Evolutionary conservation across 1,140 invertebrate genomes (phyloP).

Genomic region (Zaprionus camerounensis): DNA sequence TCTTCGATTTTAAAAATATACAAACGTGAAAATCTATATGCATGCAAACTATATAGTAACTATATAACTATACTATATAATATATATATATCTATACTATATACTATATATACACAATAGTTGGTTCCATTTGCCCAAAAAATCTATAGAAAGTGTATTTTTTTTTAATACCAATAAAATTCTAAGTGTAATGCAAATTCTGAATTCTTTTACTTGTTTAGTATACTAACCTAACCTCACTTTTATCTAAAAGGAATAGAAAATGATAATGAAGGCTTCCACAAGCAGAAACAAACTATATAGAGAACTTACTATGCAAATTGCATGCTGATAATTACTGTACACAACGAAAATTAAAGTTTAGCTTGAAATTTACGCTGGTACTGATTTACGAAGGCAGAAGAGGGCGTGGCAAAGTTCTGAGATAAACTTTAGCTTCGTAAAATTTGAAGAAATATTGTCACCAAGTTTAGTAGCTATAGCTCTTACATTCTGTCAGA

Average conservation of each 20-base stretch:
- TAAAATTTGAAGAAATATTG: accelerated
- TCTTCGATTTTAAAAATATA: slow-evolving; percentile 72
- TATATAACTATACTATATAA: slow-evolving; percentile 41
- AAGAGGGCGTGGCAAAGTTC: too few species aligned
- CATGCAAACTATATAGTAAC: slow-evolving; percentile 31
- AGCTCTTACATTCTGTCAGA: too few species aligned
- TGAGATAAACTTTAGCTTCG: too few species aligned
- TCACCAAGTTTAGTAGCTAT: too few species aligned
- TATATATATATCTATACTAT: slow-evolving; percentile 19
- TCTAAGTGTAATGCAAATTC: slow-evolving; percentile 26
- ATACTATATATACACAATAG: slow-evolving; percentile 55
- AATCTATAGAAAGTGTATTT: slow-evolving; percentile 59
- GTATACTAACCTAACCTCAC: background rate
- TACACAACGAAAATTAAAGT: too few species aligned
- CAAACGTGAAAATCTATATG: slow-evolving; percentile 54
- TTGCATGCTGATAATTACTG: too few species aligned
- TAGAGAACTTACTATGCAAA: too few species aligned
- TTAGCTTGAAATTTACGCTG: too few species aligned
- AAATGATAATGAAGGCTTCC: too few species aligned
- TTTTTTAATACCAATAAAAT: slow-evolving; percentile 53
- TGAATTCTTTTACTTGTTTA: background rate
- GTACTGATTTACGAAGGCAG: too few species aligned
- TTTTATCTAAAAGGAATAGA: background rate
- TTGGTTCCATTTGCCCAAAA: slow-evolving; percentile 59
- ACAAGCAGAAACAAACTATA: too few species aligned